These are phyloP conservation scores for Lepus europaeus DNA, from an alignment of 2,113 vertebrate species.

Conservation along the genomic window DNA sequence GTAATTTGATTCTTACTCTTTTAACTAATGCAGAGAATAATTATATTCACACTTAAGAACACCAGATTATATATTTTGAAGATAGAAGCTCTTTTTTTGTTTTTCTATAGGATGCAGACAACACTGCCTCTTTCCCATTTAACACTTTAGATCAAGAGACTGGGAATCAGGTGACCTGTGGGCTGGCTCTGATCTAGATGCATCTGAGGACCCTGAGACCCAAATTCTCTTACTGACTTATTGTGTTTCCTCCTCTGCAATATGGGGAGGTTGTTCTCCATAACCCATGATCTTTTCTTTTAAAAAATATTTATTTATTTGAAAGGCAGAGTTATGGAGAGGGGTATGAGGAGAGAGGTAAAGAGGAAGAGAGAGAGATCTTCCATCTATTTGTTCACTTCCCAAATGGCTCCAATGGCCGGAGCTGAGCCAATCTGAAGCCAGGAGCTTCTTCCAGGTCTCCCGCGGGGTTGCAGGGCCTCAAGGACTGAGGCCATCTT, in stretches of 20 bases:
- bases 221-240: neutral
- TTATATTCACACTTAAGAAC: neutral
- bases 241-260: constrained; percentile 2
- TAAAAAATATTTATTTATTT: no score
- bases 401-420: no score
- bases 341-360: no score
- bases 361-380: no score
- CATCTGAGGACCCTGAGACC: neutral
- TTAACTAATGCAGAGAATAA: neutral
- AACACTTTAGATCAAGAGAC: constrained; percentile 51
- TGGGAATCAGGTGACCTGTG: neutral
- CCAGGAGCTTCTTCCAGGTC: no score
- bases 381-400: no score
- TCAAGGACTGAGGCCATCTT: no score
- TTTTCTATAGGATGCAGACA: neutral
- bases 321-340: no score
- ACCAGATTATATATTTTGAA: neutral
- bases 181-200: neutral
- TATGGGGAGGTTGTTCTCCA: neutral
- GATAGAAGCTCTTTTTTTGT: neutral
- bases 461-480: no score
- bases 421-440: no score
- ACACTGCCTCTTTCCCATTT: neutral
- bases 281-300: neutral
- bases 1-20: constrained; percentile 10